Evolutionary conservation across 64 coral and sea anemone species (phyloP).

Genomic region (Anthopleura sola): DNA sequence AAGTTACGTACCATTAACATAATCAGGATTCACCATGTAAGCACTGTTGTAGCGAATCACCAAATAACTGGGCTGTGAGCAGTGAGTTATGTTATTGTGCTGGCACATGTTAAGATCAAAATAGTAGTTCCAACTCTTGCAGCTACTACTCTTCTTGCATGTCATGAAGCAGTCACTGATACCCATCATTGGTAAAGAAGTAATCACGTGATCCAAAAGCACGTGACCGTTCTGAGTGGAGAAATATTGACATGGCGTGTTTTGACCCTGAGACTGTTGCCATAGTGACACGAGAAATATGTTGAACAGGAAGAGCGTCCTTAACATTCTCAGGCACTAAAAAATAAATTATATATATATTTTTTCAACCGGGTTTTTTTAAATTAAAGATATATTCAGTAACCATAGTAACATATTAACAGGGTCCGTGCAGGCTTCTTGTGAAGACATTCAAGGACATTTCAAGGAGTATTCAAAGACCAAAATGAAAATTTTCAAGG

Average conservation of each 20-base stretch:
- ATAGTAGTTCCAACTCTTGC: neutral
- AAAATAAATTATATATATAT: neutral
- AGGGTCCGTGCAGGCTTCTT: too few relatives aligned
- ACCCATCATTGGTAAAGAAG: neutral
- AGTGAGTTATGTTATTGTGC: neutral
- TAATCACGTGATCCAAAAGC: neutral
- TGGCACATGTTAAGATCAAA: neutral
- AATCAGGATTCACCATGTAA: neutral
- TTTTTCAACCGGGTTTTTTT: too few relatives aligned
- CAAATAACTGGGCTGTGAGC: neutral
- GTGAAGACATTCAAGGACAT: too few relatives aligned
- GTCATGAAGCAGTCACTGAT: neutral
- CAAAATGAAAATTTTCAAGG: too few relatives aligned
- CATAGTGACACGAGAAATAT: neutral
- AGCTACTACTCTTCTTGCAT: neutral
- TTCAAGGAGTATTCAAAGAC: too few relatives aligned
- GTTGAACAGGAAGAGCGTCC: neutral
- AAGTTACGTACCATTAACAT: neutral
- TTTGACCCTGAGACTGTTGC: neutral
- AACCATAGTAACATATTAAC: too few relatives aligned
- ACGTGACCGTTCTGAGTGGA: neutral
- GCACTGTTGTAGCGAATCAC: neutral
- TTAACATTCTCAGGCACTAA: neutral
- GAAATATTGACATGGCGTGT: neutral
- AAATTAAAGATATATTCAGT: too few relatives aligned